A percentile compares a stretch with the other conserved stretches of the same genome.
Evolutionary conservation across 2,113 vertebrate genomes (phyloP).

Genomic region (Onychostoma macrolepis): DNA sequence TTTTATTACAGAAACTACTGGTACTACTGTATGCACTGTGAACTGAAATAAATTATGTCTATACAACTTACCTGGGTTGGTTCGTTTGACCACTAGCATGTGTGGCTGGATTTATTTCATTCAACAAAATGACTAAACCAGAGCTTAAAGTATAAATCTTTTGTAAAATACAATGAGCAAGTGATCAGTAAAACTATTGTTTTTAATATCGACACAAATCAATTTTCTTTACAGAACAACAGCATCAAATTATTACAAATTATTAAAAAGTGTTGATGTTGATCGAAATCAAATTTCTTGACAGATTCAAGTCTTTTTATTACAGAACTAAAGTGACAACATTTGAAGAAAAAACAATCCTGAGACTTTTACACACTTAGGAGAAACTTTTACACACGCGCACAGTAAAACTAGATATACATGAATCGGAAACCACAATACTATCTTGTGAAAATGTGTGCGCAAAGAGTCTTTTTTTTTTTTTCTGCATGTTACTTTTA

Average conservation of each 20-base stretch:
- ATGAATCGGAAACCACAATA: background rate
- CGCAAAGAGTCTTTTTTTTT: background rate
- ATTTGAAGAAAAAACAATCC: background rate
- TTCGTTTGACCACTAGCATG: background rate
- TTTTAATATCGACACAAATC: background rate
- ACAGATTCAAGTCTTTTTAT: background rate
- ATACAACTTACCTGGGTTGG: conserved; percentile 24
- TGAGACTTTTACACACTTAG: background rate
- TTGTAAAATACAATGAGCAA: background rate
- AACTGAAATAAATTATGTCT: conserved; percentile 74
- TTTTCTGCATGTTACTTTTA: background rate
- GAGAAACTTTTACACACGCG: background rate
- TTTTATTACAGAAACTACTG: conserved; percentile 66
- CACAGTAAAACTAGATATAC: background rate
- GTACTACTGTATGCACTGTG: conserved; percentile 76
- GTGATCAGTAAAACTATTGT: background rate
- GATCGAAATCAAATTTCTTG: background rate
- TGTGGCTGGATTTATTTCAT: background rate
- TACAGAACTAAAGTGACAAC: background rate
- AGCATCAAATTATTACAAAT: background rate
- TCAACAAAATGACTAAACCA: background rate
- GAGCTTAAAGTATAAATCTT: background rate
- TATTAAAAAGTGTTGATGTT: background rate
- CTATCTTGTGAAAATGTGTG: background rate
- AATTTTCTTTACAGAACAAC: background rate